A percentile compares a stretch with the other conserved stretches of the same genome.
phyloP scores from a whole-genome alignment of 2,888 invertebrate genomes.

The Congeria kusceri region DNA sequence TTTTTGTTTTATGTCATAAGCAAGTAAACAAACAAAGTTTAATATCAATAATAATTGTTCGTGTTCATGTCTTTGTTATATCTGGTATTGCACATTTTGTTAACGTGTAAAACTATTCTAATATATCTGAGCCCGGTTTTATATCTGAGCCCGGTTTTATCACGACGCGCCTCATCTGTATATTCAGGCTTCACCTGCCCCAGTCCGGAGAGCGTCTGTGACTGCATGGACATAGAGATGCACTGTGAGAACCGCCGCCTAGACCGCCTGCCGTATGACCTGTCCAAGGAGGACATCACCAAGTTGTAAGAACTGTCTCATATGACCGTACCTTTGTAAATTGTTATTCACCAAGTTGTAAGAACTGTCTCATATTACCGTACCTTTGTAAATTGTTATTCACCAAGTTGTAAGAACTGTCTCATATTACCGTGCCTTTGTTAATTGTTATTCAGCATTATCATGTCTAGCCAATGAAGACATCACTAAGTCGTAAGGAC shows the following conservation, averaged over 20 bases:
- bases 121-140: no score
- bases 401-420: constrained; percentile 77
- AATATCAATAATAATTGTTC: no score
- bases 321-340: not conserved
- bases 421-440: no score
- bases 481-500: constrained; percentile 77
- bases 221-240: constrained; percentile 85
- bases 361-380: no score
- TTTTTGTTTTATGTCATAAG: no score
- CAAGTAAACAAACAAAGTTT: no score
- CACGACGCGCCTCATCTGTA: no score
- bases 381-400: constrained; percentile 7
- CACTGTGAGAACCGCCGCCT: constrained; percentile 85
- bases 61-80: no score
- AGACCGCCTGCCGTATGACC: constrained; percentile 54
- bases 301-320: constrained; percentile 79
- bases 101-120: no score
- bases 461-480: no score
- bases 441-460: constrained; percentile 13
- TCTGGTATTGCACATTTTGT: no score
- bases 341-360: constrained; percentile 75
- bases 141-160: no score
- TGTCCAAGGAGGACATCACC: constrained; percentile 58
- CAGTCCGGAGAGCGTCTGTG: constrained; percentile 79
- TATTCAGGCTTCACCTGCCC: constrained; percentile 86